Conservation (phyloP, 2,113 vertebrate species). For the Corvus moneduloides region DNA sequence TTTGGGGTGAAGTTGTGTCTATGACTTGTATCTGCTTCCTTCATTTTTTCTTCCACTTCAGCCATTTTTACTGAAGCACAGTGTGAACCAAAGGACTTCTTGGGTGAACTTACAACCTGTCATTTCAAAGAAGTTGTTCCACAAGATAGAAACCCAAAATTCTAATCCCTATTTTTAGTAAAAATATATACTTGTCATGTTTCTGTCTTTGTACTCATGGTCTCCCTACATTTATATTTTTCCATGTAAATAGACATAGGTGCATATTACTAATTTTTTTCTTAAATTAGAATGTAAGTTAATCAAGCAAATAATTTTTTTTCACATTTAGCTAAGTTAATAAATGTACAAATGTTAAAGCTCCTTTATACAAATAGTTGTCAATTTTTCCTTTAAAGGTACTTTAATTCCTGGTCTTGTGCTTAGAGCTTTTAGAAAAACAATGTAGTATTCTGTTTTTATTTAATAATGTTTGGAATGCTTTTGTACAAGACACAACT, state of each 20-base stretch:
- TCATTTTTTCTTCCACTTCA: neutral
- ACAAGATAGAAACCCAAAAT: neutral
- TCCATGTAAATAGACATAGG: neutral
- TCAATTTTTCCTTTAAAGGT: neutral
- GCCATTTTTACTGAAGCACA: neutral
- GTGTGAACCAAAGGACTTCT: neutral
- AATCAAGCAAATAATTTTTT: neutral
- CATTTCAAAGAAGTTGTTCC: neutral
- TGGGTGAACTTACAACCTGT: neutral
- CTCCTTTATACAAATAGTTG: neutral
- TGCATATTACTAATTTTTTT: neutral
- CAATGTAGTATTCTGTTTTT: neutral
- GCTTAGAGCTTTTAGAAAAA: constrained; percentile 1
- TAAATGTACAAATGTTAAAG: neutral
- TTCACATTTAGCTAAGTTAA: neutral
- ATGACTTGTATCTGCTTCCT: neutral
- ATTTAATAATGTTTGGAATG: constrained; percentile 22
- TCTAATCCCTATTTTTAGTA: neutral
- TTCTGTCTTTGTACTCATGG: neutral
- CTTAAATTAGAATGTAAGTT: neutral
- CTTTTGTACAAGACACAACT: neutral
- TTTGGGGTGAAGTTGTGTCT: neutral
- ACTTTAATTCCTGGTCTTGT: neutral
- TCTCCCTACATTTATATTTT: neutral
- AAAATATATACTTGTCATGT: neutral